Evolutionary conservation across 2,888 invertebrate species (phyloP), one percentile per base, ranked within the genome.

Genomic region (Apodemia hepburni): DNA sequence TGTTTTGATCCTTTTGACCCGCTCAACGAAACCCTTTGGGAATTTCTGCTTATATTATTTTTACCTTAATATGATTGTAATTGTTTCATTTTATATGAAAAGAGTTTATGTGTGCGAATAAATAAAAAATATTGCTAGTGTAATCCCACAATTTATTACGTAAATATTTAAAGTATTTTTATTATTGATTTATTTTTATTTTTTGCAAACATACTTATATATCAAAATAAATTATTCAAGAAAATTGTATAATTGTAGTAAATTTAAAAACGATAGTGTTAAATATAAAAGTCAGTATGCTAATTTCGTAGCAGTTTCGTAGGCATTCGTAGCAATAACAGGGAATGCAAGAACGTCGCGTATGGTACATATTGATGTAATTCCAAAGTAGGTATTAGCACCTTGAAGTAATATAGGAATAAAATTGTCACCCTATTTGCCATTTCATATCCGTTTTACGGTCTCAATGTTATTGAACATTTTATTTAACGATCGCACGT

Each of bases 361-460:
- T 51, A 51, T 51, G 18, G 22, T 51, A 11, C 51, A 22, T 58
- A 58, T 58, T 59, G 15, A 15, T 47, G 35, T 60, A 49, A 60
- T 60, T 60, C 51, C 18, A n/a, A 7, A 12, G 15, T 78, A 22
- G 22, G 2, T 22, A 70, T 80, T 77, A 77, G 74, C 73, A 76
- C 76, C 76, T 76, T 75, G 63, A 68, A 71, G 71, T 71, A 77
- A 76, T 74, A 79, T 78, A 75, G 73, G 75, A 70, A 76, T 73
- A 75, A 76, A 80, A 78, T 87, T 81, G 79, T 80, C 84, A 85
- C 83, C 77, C 78, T 75, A 80, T 82, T 73, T 75, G 73, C 74
- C 74, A 76, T 77, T 76, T 77, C 76, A 79, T 81, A 84, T 81
- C 79, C 77, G 75, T 77, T 79, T 81, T 77, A 78, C 74, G 72